These are phyloP conservation scores for Dolichoris vasculosae DNA, from an alignment of 1,140 invertebrate species.

Conservation along the genomic window DNA sequence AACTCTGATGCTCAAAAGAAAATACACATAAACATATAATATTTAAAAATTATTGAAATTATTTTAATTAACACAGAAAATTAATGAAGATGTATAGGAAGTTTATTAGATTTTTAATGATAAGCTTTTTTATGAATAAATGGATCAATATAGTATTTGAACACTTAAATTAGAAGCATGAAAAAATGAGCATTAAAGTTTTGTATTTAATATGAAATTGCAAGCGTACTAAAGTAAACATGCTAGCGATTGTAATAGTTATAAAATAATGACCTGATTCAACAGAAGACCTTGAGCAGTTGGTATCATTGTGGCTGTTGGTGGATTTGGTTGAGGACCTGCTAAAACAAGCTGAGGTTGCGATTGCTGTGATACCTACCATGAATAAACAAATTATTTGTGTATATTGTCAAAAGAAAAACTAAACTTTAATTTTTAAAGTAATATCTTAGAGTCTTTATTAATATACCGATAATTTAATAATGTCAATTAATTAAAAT, in stretches of 20 bases:
- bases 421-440: background rate
- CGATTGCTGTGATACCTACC: conserved; percentile 70
- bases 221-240: conserved; percentile 38
- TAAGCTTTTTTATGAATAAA: conserved; percentile 34
- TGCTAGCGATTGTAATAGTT: conserved; percentile 1
- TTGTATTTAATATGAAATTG: conserved; percentile 33
- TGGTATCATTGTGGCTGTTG: conserved; percentile 71
- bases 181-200: conserved; percentile 43
- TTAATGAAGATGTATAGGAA: conserved; percentile 26
- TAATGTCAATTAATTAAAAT: background rate
- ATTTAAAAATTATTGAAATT: conserved; percentile 6
- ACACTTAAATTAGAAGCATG: conserved; percentile 39
- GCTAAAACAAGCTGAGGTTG: conserved; percentile 72
- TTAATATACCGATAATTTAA: background rate
- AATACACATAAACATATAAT: background rate
- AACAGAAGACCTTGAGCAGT: conserved; percentile 71
- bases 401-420: background rate
- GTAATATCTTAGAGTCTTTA: background rate
- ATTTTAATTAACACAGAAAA: background rate
- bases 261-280: conserved; percentile 68
- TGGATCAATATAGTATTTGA: conserved; percentile 8
- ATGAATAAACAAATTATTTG: conserved; percentile 40
- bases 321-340: conserved; percentile 69
- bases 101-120: conserved; percentile 33
- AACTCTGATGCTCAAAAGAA: conserved; percentile 27